A percentile compares a stretch with the other conserved stretches of the same genome.
phyloP scores from a whole-genome alignment of 2,888 invertebrate genomes.

The Mesorhabditis sp. region DNA sequence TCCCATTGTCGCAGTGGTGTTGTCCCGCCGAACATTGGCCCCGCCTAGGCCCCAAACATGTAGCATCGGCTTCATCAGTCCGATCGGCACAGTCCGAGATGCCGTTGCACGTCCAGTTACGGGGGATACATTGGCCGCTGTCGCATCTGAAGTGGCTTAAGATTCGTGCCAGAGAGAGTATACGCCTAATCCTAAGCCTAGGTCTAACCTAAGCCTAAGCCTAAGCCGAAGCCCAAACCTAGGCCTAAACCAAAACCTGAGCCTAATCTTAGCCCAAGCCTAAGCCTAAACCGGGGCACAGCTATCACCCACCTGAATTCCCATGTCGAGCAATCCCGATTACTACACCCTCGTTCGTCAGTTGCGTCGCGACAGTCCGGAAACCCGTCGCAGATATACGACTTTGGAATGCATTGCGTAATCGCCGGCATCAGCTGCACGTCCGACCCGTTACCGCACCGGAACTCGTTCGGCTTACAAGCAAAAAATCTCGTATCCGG shows the following conservation, averaged over 20 bases:
- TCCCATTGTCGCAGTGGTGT: constrained; percentile 68
- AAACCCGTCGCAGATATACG: constrained; percentile 64
- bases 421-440: constrained; percentile 16
- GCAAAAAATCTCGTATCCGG: neutral
- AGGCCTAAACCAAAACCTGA: neutral
- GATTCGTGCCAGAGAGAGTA: neutral
- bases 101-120: constrained; percentile 73
- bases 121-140: constrained; percentile 63
- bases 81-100: constrained; percentile 72
- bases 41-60: neutral
- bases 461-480: constrained; percentile 63
- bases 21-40: constrained; percentile 47
- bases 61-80: constrained; percentile 62
- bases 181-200: too few relatives aligned
- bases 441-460: constrained; percentile 62
- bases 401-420: constrained; percentile 19
- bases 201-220: too few relatives aligned
- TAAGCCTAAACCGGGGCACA: constrained; percentile 12
- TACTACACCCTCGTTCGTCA: constrained; percentile 68
- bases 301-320: constrained; percentile 69
- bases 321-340: constrained; percentile 25
- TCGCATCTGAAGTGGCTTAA: constrained; percentile 23
- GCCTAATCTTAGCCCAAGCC: constrained; percentile 11
- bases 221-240: too few relatives aligned
- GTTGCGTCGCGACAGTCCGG: constrained; percentile 66